phyloP scores from a whole-genome alignment of 1,140 invertebrate genomes.

The Penaeus indicus region DNA sequence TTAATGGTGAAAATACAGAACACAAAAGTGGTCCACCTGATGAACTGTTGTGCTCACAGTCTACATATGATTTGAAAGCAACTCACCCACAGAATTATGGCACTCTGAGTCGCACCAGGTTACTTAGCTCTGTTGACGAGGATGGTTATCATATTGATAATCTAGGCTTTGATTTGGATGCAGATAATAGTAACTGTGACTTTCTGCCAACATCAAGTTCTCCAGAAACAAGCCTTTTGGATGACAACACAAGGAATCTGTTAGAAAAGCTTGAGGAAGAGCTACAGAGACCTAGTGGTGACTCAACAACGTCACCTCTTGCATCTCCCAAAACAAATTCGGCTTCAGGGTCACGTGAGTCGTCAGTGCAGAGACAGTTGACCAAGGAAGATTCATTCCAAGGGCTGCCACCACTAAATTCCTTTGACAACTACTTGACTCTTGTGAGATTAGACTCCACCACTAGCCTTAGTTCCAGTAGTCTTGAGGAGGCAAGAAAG shows the following conservation, averaged over 20 bases:
- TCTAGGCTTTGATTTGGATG: slow-evolving; percentile 49
- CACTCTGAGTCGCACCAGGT: slow-evolving; percentile 54
- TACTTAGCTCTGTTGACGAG: slow-evolving; percentile 62
- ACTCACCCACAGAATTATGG: slow-evolving; percentile 55
- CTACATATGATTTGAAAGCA: background rate
- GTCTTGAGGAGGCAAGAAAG: slow-evolving; percentile 53
- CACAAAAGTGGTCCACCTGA: background rate
- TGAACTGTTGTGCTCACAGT: background rate
- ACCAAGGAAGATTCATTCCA: slow-evolving; percentile 64
- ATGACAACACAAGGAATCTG: background rate
- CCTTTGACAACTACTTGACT: slow-evolving; percentile 64
- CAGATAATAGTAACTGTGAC: slow-evolving; percentile 23
- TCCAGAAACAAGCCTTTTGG: too few relatives aligned
- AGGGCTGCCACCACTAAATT: slow-evolving; percentile 57
- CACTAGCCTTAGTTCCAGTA: slow-evolving; percentile 47
- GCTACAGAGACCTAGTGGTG: background rate
- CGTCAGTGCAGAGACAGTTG: slow-evolving; percentile 34
- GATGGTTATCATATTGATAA: slow-evolving; percentile 65
- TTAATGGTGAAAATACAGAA: slow-evolving; percentile 8
- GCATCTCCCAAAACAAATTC: background rate
- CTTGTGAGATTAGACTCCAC: slow-evolving; percentile 63
- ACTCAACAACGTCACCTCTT: background rate
- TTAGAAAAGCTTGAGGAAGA: slow-evolving; percentile 3
- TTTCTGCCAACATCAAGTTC: background rate
- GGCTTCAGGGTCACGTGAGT: background rate